Conservation (phyloP, 2,797 vertebrate genomes). For the Serranus cabrilla region DNA sequence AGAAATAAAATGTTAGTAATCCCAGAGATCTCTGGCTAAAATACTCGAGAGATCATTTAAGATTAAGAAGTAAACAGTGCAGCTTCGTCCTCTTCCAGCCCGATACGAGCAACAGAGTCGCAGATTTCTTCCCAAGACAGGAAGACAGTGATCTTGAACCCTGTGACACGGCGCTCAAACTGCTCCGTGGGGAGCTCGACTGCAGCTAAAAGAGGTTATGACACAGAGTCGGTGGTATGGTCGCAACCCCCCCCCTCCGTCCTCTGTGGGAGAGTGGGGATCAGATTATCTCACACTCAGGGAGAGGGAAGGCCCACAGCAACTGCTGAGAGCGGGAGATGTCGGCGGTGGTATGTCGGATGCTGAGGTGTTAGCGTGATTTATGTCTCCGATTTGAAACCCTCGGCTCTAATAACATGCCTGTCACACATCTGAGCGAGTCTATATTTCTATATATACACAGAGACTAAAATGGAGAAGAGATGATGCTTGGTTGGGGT, state of each 20-base stretch:
- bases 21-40: not conserved
- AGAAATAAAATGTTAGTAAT: not conserved
- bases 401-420: slow-evolving; percentile 36
- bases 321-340: slow-evolving; percentile 56
- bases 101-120: not conserved
- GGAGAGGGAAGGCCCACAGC: slow-evolving; percentile 55
- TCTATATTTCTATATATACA: slow-evolving; percentile 3
- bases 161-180: slow-evolving; percentile 63
- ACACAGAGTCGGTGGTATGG: slow-evolving; percentile 67
- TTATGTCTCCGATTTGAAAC: slow-evolving; percentile 56
- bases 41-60: not conserved
- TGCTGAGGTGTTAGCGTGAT: slow-evolving; percentile 50
- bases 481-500: slow-evolving; percentile 13
- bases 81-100: slow-evolving; percentile 6
- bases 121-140: slow-evolving; percentile 48
- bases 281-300: slow-evolving; percentile 68
- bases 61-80: not conserved
- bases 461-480: slow-evolving; percentile 19
- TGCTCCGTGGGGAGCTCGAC: slow-evolving; percentile 55
- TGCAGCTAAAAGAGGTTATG: slow-evolving; percentile 77
- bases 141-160: slow-evolving; percentile 66
- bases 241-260: slow-evolving; percentile 12
- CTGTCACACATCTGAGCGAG: slow-evolving; percentile 8
- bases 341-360: slow-evolving; percentile 22
- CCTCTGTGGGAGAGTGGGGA: slow-evolving; percentile 66